phyloP scores from a whole-genome alignment of 2,113 vertebrate species.

The Caracal caracal region DNA sequence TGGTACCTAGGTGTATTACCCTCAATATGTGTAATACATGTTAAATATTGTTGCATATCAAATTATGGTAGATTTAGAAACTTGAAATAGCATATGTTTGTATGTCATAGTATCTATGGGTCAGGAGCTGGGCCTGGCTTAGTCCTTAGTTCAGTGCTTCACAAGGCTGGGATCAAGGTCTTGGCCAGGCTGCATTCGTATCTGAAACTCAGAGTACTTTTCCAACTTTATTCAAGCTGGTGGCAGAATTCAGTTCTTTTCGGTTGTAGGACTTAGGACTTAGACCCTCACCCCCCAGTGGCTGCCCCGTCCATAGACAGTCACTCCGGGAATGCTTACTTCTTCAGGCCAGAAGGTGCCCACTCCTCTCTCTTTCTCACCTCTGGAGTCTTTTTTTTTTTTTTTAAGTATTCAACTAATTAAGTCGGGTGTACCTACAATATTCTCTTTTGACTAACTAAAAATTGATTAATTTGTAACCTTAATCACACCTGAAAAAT shows the following conservation, averaged over 20 bases:
- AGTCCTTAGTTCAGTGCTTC: background rate
- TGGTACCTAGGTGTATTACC: background rate
- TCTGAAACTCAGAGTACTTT: background rate
- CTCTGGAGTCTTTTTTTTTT: background rate
- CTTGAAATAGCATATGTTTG: background rate
- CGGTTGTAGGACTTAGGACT: background rate
- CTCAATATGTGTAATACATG: background rate
- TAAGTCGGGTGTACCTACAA: background rate
- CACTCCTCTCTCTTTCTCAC: background rate
- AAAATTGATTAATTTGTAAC: background rate
- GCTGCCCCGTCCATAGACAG: background rate
- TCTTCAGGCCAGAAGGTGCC: background rate
- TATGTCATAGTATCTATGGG: background rate
- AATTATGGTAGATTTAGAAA: background rate
- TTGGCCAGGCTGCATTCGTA: background rate
- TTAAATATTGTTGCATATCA: background rate
- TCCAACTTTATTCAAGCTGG: background rate
- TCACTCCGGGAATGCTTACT: background rate
- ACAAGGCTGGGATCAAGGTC: background rate
- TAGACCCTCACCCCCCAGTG: background rate
- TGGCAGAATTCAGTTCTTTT: background rate
- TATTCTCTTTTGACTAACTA: background rate
- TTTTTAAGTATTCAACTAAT: background rate
- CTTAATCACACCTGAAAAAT: background rate
- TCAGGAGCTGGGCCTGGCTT: background rate